Evolutionary conservation across 2,113 vertebrate genomes (phyloP), one percentile per base, ranked within the genome.

Genomic region (Coracopsis vasa): DNA sequence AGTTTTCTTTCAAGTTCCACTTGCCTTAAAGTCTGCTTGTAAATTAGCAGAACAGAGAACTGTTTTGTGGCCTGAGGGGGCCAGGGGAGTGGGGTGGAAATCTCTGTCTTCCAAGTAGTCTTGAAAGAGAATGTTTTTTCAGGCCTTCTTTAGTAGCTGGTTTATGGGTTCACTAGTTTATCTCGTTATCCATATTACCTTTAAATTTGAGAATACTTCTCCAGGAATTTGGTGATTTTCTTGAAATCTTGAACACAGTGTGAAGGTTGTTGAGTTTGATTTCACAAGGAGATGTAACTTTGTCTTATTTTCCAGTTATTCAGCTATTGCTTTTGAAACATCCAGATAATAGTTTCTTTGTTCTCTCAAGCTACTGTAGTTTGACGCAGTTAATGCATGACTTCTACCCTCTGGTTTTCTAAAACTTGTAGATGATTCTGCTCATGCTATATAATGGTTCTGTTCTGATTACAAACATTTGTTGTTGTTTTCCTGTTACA

Each of bases 171-270:
- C 31, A 10, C 10, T 80, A 4, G 5, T 73, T 80, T 70, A 19
- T 31, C 11, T 88, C 0, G 0, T 58, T 45, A 33, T 48, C 78
- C 2, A 0, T n/a, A 5, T 85, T 84, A 64, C 15, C 37, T 73
- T 79, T 80, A 75, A n/a, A 31, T 42, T 28, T 58, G 42, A 13
- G 29, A 93, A 28, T 11, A 2, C 27, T 25, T 71, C 24, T 65
- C 21, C 17, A 42, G n/a, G 14, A 69, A 28, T 51, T 33, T 44
- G 23, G 8, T 72, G 50, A 78, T 15, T 9, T 41, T 80, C 82
- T 58, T 84, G 7, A 42, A 47, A n/a, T 86, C 77, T 84, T 19
- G 35, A 24, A 39, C 28, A 23, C 17, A 35, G 1, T 41, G 12
- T 61, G 58, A 56, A 60, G 24, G 11, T 23, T 39, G 29, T 37